Conservation (phyloP, 2,113 vertebrate genomes). For the Excalfactoria chinensis region DNA sequence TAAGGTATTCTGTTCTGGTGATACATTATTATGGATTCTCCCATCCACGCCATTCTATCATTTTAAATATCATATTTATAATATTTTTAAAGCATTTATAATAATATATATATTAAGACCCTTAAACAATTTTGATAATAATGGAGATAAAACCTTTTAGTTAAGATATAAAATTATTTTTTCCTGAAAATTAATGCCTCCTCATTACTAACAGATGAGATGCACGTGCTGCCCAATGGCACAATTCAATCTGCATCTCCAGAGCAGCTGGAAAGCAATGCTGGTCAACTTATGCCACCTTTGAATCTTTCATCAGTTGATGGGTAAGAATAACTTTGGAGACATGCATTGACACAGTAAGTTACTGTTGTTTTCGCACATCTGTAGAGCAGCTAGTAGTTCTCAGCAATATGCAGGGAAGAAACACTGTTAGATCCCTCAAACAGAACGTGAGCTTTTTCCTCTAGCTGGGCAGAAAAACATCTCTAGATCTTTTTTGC, state of each 20-base stretch:
- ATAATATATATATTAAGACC: too few species aligned
- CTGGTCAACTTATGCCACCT: neutral
- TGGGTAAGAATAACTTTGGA: conserved; percentile 59
- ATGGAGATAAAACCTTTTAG: neutral
- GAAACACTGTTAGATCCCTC: neutral
- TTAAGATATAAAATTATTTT: neutral
- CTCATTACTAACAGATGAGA: conserved; percentile 68
- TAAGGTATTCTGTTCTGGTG: neutral
- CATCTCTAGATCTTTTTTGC: neutral
- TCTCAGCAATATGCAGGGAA: neutral
- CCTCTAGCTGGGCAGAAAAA: neutral
- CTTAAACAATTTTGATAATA: neutral
- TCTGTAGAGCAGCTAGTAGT: neutral
- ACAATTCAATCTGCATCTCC: neutral
- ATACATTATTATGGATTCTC: neutral
- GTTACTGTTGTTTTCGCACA: neutral
- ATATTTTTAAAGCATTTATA: neutral
- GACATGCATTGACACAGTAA: neutral
- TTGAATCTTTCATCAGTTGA: conserved; percentile 25
- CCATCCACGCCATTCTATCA: too few species aligned
- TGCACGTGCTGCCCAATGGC: neutral
- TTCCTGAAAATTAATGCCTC: conserved; percentile 4
- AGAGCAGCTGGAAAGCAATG: conserved; percentile 34
- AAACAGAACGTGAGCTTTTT: neutral
- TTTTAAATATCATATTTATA: neutral